phyloP scores from a whole-genome alignment of 2,888 invertebrate species.

The Podabrus alpinus region DNA sequence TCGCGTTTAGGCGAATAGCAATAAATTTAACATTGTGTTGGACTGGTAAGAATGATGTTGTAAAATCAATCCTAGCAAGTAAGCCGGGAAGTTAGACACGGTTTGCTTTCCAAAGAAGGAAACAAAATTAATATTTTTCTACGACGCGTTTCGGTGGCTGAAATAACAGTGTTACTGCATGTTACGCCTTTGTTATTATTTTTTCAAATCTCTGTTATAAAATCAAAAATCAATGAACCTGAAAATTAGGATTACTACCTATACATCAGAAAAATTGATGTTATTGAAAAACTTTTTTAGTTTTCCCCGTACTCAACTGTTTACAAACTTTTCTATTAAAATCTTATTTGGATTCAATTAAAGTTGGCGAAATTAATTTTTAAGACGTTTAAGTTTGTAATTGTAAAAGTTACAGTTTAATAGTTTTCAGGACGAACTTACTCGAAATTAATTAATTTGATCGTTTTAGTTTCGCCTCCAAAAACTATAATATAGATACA shows the following conservation, averaged over 20 bases:
- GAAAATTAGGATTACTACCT: too few relatives aligned
- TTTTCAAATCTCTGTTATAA: neutral
- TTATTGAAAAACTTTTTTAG: neutral
- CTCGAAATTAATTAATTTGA: neutral
- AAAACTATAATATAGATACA: neutral
- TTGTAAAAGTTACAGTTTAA: neutral
- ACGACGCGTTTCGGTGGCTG: neutral
- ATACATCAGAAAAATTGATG: neutral
- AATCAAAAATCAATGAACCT: neutral
- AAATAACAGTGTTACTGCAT: neutral
- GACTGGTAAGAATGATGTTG: constrained; percentile 5
- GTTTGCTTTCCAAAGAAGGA: neutral
- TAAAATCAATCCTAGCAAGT: constrained; percentile 3
- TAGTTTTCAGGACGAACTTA: neutral
- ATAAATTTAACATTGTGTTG: constrained; percentile 1
- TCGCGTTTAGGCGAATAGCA: neutral
- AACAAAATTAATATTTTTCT: neutral
- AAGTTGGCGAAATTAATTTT: neutral
- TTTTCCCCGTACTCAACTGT: too few relatives aligned
- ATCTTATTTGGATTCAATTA: neutral
- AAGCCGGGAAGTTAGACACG: neutral
- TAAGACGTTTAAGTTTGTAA: neutral
- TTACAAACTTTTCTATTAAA: neutral
- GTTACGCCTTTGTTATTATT: neutral
- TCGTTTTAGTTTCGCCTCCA: neutral